Conservation (phyloP, 2,113 vertebrate genomes). For the Myotis davidii region DNA sequence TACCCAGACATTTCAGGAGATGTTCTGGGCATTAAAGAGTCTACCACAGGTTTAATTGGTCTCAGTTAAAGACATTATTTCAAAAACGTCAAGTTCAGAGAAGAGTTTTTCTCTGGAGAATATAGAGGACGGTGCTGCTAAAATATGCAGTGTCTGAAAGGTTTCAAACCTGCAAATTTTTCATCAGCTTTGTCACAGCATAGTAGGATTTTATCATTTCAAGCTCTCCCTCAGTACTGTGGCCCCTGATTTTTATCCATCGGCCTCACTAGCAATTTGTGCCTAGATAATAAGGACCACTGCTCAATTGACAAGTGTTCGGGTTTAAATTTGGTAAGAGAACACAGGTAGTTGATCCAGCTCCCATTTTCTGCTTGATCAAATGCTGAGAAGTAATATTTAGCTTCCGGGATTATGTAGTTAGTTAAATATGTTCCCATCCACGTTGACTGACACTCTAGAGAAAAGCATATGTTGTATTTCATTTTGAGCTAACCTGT, state of each 20-base stretch:
- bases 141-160: conserved; percentile 24
- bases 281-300: background rate
- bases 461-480: background rate
- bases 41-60: background rate
- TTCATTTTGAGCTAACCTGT: background rate
- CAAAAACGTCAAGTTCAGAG: conserved; percentile 19
- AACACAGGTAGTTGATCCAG: background rate
- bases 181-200: background rate
- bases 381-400: background rate
- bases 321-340: background rate
- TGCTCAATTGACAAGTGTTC: background rate
- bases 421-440: background rate
- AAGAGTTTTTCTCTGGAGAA: background rate
- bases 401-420: background rate
- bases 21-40: background rate
- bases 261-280: background rate
- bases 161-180: background rate
- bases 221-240: background rate
- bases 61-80: conserved; percentile 47
- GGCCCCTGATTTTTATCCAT: background rate
- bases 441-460: background rate
- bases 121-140: conserved; percentile 8
- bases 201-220: background rate
- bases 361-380: background rate
- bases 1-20: background rate